Evolutionary conservation across 2,888 invertebrate species (phyloP).

Genomic region (Branchellion lobata): DNA sequence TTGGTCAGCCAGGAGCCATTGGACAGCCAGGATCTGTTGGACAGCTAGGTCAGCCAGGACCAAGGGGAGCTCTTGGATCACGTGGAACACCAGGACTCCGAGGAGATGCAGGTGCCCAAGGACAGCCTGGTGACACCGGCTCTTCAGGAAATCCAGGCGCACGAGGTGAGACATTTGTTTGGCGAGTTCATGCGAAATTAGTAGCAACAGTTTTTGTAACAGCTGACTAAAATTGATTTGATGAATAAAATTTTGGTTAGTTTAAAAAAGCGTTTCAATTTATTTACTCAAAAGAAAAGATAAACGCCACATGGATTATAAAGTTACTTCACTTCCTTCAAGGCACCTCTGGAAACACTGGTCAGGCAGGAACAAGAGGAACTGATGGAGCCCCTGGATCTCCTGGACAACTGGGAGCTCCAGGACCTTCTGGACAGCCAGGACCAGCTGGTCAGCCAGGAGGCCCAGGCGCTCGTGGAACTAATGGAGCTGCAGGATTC

Average conservation of each 20-base stretch:
- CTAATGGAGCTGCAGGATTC: constrained; percentile 21
- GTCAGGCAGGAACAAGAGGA: constrained; percentile 41
- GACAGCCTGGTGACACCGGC: constrained; percentile 45
- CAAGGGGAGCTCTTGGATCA: constrained; percentile 34
- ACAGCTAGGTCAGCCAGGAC: constrained; percentile 49
- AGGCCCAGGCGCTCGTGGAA: constrained; percentile 22
- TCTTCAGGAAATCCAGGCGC: constrained; percentile 41
- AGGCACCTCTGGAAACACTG: constrained; percentile 45
- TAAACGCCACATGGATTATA: too few species aligned
- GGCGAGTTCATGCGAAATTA: too few species aligned
- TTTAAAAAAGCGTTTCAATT: too few species aligned
- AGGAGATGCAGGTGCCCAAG: constrained; percentile 51
- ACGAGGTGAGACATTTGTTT: constrained; percentile 1
- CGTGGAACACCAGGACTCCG: constrained; percentile 40
- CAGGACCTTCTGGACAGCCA: constrained; percentile 44
- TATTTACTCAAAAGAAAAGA: too few species aligned
- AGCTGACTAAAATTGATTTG: too few species aligned
- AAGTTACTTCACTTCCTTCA: too few species aligned
- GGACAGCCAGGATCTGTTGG: constrained; percentile 44
- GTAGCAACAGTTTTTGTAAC: too few species aligned
- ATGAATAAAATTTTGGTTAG: too few species aligned
- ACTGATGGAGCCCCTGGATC: constrained; percentile 38
- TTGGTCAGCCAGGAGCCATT: constrained; percentile 64
- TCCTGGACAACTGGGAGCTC: constrained; percentile 45
- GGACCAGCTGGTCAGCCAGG: constrained; percentile 28